A percentile compares a stretch with the other conserved stretches of the same genome.
Evolutionary conservation across 2,888 invertebrate genomes (phyloP).

Genomic region (Tetragonisca angustula): DNA sequence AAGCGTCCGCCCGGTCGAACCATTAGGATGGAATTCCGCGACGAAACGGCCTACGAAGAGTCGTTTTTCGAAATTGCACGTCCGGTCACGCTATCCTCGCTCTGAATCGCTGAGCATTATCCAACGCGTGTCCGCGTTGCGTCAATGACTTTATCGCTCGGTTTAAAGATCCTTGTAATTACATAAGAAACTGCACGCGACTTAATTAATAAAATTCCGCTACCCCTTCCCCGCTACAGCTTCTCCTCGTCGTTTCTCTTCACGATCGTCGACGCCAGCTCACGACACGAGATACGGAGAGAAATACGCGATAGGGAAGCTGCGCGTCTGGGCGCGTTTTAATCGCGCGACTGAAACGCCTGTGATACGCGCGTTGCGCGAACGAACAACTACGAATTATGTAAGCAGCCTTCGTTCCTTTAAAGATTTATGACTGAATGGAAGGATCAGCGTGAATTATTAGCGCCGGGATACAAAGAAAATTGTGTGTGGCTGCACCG

Average conservation of each 20-base stretch:
- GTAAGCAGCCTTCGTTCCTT: conserved; percentile 32
- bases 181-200: conserved; percentile 41
- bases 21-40: conserved; percentile 45
- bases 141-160: conserved; percentile 64
- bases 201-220: conserved; percentile 54
- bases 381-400: conserved; percentile 44
- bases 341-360: conserved; percentile 54
- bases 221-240: background rate
- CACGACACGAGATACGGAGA: background rate
- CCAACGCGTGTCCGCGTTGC: conserved; percentile 62
- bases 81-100: conserved; percentile 63
- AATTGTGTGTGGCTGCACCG: background rate
- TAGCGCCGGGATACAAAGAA: conserved; percentile 15
- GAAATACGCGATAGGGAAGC: conserved; percentile 22
- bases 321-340: conserved; percentile 35
- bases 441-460: conserved; percentile 43
- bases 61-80: conserved; percentile 65
- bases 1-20: conserved; percentile 6
- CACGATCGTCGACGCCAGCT: too few relatives aligned
- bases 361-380: conserved; percentile 35
- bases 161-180: conserved; percentile 56
- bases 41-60: conserved; percentile 39
- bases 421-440: conserved; percentile 27
- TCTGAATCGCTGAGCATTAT: conserved; percentile 52
- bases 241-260: background rate